Base-by-base conservation (phyloP, 2,797 vertebrate species). In the Brachyalestes nurse region DNA sequence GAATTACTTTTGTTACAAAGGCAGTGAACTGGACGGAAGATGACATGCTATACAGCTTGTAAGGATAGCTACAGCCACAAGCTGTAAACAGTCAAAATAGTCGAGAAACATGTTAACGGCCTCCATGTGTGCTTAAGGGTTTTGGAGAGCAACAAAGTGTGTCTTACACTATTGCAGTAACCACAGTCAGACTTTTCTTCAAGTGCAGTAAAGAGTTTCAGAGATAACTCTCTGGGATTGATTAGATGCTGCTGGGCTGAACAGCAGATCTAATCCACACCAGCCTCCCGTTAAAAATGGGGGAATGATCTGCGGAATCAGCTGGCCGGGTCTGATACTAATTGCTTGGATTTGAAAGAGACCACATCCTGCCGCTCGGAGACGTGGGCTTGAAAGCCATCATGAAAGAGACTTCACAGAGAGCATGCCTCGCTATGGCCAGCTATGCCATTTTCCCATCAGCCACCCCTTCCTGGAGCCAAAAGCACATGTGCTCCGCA, bases 361-460 rank as follows among this genome's bases (percentile, higher is more conserved):
- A 75, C 84, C 86, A 86, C 84, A 84, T 88, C 83, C 87, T 85
- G 69, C 40, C 17, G 25, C 72, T 85, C 4, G 19, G 60, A 85
- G 70, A 67, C 42, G 10, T 65, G 51, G 72, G 74, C n/a, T 80
- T 70, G 69, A 75, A 77, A 80, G 21, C 64, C 81, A 55, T 77
- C 57, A 82, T 62, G 42, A 72, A 82, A 60, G 47, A 64, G 64
- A 75, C 72, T 71, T 74, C 42, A 66, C 40, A 74, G 66, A 72
- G 7, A 77, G 21, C 40, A n/a, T 73, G 61, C 45, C 28, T 72
- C 55, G 61, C 66, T 69, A 58, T 74, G 57, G 55, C 23, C 61
- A 74, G 53, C 16, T 38, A 70, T 77, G 38, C 47, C 19, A 60
- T 71, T 77, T 67, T 75, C 67, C 67, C 65, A 73, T 51, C 74